Base-by-base conservation (phyloP, 2,113 vertebrate genomes). In the Brachyhypopomus occidentalis region DNA sequence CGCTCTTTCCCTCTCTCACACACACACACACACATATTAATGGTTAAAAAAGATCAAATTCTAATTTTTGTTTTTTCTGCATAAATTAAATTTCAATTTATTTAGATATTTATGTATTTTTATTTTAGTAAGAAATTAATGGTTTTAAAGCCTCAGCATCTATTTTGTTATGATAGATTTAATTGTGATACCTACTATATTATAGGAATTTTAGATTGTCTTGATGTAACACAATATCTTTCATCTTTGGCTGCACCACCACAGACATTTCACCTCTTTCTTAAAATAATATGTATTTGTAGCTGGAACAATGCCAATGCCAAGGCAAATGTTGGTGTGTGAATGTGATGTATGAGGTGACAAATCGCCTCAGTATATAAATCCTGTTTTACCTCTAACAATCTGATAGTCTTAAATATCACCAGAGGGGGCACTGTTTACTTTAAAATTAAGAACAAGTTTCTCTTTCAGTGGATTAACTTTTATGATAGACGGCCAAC, bases 401-500 rank as follows among this genome's bases (percentile, higher is more conserved):
- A 25, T 66, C 14, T 30, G 4, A 58, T 11, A 48, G 12, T 72
- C 22, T 38, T 20, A 14, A 66, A 52, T 17, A 23, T 3, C 30
- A 81, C 59, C 73, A 84, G 74, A 81, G 83, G 23, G 23, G 83
- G 83, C 74, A 80, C 67, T 84, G 83, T 84, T 84, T 81, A 84
- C 83, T 73, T 67, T 77, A 55, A 72, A 80, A 76, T 77, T 75
- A 25, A 55, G n/a, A 58, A 2, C 20, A 27, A 16, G 19, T 56
- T 41, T 45, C 52, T 7, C 22, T 67, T 56, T 58, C 52, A 56
- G 56, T 78, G 79, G 45, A 55, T 38, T 2, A 27, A 78, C 27
- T 38, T 56, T 11, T 64, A 52, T 17, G 25, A 56, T 88, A 92
- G 94, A 90, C 20, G 22, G 91, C 94, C 86, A 92, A 77, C 66